Evolutionary conservation across 2,113 vertebrate species (phyloP), one percentile per base, ranked within the genome.

Genomic region (Cariama cristata): DNA sequence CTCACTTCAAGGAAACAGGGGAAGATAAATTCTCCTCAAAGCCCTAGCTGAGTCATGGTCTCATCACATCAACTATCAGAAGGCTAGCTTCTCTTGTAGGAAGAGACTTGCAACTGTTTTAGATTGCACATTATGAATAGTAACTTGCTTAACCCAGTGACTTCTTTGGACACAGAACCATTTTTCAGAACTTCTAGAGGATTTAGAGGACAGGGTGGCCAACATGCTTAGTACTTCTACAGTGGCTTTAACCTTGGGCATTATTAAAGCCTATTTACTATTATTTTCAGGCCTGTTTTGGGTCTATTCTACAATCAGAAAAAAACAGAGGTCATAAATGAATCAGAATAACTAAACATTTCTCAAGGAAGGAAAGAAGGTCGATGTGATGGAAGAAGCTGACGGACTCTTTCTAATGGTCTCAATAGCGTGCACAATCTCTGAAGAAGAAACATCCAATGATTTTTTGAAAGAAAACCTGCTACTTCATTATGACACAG

Each of bases 201-300:
- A 63, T 75, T 82, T 64, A 63, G 30, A 72, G 10, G 7, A 88
- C 10, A 79, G 6, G 2, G 28, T 50, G 42, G 72, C 19, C 27
- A 45, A 62, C 13, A 90, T 0, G 0, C 6, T 22, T 32, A 60
- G 23, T 64, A 56, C 0, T 56, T 82, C 11, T 62, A 9, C 79
- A 86, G 16, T 6, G 10, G 9, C 4, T 93, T 79, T 91, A 76
- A 60, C 33, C 63, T 59, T 38, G 21, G 8, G 12, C 35, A 47
- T 53, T 47, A 49, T 60, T 83, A 56, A 91, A 89, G 13, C 1
- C 20, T 59, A 56, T 40, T 60, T 62, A 44, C 47, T 19, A 21
- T 30, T 76, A 52, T 86, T 67, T 89, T 58, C 19, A 53, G 35
- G 17, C 3, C 21, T 49, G 10, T 26, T 79, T 63, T 18, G 13